A percentile compares a stretch with the other conserved stretches of the same genome.
Conservation (phyloP, 2,797 vertebrate species). For the Miichthys miiuy region DNA sequence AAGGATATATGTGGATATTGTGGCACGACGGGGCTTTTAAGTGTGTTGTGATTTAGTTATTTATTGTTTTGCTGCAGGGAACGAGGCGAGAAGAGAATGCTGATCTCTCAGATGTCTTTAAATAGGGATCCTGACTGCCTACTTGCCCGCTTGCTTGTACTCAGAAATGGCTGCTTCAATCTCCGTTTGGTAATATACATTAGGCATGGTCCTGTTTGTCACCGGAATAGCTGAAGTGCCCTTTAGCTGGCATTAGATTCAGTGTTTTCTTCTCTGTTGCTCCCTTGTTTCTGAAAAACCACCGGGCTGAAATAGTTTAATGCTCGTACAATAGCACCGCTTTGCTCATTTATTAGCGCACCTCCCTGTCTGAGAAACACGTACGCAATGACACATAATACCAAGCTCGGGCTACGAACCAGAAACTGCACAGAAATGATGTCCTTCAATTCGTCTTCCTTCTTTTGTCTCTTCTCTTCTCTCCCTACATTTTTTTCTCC, state of each 20-base stretch:
- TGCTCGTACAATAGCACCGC: constrained; percentile 16
- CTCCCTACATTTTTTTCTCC: constrained; percentile 7
- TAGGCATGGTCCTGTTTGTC: constrained; percentile 72
- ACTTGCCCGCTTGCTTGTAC: constrained; percentile 51
- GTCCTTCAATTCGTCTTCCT: constrained; percentile 23
- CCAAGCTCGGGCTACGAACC: constrained; percentile 19
- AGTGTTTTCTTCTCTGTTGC: constrained; percentile 55
- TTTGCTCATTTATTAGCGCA: constrained; percentile 48
- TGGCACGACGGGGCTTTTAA: constrained; percentile 71
- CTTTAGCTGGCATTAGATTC: constrained; percentile 73
- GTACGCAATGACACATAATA: constrained; percentile 10
- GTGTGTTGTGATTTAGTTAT: constrained; percentile 79
- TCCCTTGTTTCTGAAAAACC: constrained; percentile 54
- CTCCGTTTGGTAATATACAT: constrained; percentile 72
- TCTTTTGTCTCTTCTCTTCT: constrained; percentile 7
- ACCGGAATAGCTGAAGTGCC: constrained; percentile 75
- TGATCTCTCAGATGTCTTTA: constrained; percentile 74
- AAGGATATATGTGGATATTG: constrained; percentile 70
- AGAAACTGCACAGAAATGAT: constrained; percentile 25
- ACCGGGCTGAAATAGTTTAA: constrained; percentile 46
- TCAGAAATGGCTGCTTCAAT: constrained; percentile 67
- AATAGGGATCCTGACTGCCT: constrained; percentile 74
- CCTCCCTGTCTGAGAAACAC: constrained; percentile 38
- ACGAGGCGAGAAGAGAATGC: constrained; percentile 60
- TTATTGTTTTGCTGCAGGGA: constrained; percentile 77